These are phyloP conservation scores for Drosophila atroscutellata DNA, from an alignment of 2,888 invertebrate species.

Conservation along the genomic window DNA sequence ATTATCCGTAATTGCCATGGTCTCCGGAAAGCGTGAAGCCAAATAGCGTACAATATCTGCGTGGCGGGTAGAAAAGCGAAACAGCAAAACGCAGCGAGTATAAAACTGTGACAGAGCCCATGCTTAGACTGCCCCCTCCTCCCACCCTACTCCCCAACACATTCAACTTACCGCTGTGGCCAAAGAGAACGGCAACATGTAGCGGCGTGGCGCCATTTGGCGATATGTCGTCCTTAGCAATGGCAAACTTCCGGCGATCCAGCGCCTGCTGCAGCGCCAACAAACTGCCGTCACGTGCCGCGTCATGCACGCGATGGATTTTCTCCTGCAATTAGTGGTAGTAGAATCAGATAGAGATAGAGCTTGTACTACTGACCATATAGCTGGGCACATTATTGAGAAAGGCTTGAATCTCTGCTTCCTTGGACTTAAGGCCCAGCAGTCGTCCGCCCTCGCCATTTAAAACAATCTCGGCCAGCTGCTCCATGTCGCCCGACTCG, in stretches of 20 bases:
- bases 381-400: slow-evolving; percentile 94
- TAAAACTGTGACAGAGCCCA: slow-evolving; percentile 13
- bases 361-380: slow-evolving; percentile 88
- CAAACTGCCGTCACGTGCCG: slow-evolving; percentile 93
- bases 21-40: slow-evolving; percentile 93
- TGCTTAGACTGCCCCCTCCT: neutral
- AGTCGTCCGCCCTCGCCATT: slow-evolving; percentile 94
- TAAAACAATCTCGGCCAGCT: slow-evolving; percentile 94
- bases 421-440: slow-evolving; percentile 89
- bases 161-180: slow-evolving; percentile 88
- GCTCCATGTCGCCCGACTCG: slow-evolving; percentile 93
- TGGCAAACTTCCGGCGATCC: slow-evolving; percentile 95
- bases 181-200: slow-evolving; percentile 94
- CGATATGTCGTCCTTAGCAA: slow-evolving; percentile 93
- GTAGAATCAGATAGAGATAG: neutral
- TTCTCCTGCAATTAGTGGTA: slow-evolving; percentile 88
- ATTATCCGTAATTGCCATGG: slow-evolving; percentile 91
- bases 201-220: slow-evolving; percentile 93
- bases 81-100: slow-evolving; percentile 11
- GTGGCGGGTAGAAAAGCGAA: neutral
- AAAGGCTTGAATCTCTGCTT: slow-evolving; percentile 93
- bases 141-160: fast-evolving
- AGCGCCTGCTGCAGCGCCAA: slow-evolving; percentile 93
- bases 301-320: slow-evolving; percentile 94
- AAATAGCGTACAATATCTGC: slow-evolving; percentile 87